Evolutionary conservation across 2,888 invertebrate genomes (phyloP).

Genomic region (Conchocele bisecta): DNA sequence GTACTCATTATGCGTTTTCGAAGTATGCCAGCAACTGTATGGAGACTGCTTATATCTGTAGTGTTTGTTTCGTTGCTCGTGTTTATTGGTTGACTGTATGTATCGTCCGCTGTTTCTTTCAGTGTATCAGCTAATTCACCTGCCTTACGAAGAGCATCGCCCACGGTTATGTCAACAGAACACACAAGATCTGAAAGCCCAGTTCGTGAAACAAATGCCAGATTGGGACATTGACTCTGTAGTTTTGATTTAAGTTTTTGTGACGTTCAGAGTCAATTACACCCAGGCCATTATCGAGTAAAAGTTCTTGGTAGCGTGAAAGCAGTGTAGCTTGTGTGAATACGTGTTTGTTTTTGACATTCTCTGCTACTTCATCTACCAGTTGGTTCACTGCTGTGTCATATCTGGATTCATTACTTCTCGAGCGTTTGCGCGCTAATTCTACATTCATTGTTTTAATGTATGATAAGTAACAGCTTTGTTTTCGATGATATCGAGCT

Average conservation of each 20-base stretch:
- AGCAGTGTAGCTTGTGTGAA: too few relatives aligned
- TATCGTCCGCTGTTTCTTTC: not conserved
- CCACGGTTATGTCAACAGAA: too few relatives aligned
- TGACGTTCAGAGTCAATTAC: not conserved
- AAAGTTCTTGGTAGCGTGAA: too few relatives aligned
- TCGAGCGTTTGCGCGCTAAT: too few relatives aligned
- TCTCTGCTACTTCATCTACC: not conserved
- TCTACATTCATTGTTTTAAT: too few relatives aligned
- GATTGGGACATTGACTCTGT: not conserved
- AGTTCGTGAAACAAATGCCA: not conserved
- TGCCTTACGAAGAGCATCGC: not conserved
- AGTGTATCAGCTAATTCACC: not conserved
- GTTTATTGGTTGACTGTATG: not conserved
- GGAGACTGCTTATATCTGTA: constrained; percentile 1
- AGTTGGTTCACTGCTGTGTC: too few relatives aligned
- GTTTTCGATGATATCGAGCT: constrained; percentile 14
- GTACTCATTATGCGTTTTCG: not conserved
- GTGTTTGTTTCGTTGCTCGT: too few relatives aligned
- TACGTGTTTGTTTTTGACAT: too few relatives aligned
- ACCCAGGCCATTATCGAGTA: not conserved
- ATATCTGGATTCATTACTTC: too few relatives aligned
- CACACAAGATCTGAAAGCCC: constrained; percentile 2
- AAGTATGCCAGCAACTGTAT: not conserved
- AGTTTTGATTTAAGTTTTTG: too few relatives aligned
- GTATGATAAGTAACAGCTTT: not conserved